Evolutionary conservation across 2,888 invertebrate genomes (phyloP), one percentile per base, ranked within the genome.

Genomic region (Blomia tropicalis): DNA sequence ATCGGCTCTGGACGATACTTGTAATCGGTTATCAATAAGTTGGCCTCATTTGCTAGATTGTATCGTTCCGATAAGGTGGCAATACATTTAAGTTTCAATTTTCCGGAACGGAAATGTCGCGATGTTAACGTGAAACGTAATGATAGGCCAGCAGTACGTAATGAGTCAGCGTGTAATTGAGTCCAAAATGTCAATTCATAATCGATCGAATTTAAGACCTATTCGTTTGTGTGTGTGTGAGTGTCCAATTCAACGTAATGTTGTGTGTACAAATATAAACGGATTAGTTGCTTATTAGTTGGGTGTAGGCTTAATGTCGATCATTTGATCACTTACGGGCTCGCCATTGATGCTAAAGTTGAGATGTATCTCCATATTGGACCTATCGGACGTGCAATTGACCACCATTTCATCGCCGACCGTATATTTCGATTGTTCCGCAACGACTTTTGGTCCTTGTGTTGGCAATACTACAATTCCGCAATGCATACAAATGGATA

Each of bases 341-440:
- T 64, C 59, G n/a, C 65, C 66, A 54, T 67, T 67, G 43, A 68
- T 65, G 25, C 60, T 67, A 65, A 67, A 68, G 11, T 64, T 60
- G 3, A 68, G 54, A n/a, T 62, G 65, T 2, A 66, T 66, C 1
- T 63, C 63, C 7, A 67, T 66, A 43, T 68, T 68, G 4, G 67
- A 66, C 59, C 66, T 67, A 31, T 67, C 65, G 17, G 68, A 68
- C 1, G 66, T 67, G 54, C 68, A 68, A 59, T 67, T 68, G 30
- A 64, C 66, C 41, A 56, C 44, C 0, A 67, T 61, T 5, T 43
- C 36, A 23, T 68, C 68, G 1, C 66, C 65, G 1, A 61, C 65
- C 30, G 63, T 63, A 44, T 67, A 66, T 19, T 63, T 56, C 2
- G 25, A 19, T 19, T 66, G 59, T 1, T 63, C 66, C 3, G 64